A percentile compares a stretch with the other conserved stretches of the same genome.
Evolutionary conservation across 2,113 vertebrate species (phyloP).

Genomic region (Strigops habroptila): DNA sequence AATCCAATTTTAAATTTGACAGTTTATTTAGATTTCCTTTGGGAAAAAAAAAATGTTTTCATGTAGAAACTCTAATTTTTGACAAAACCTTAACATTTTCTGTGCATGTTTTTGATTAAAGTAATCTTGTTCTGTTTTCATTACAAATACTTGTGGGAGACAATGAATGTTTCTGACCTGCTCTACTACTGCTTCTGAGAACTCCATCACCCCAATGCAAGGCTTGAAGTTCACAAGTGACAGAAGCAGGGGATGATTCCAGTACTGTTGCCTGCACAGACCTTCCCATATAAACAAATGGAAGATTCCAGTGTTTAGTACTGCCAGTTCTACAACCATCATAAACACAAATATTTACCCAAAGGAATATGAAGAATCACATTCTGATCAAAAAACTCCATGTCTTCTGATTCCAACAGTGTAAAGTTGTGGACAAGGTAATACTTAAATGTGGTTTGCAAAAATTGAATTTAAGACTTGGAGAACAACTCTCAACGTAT

Average conservation of each 20-base stretch:
- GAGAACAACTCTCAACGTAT: constrained; percentile 2
- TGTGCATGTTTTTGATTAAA: constrained; percentile 37
- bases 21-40: constrained; percentile 22
- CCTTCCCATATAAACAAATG: constrained; percentile 13
- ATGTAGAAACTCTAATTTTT: neutral
- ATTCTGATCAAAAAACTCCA: neutral
- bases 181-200: neutral
- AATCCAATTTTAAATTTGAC: constrained; percentile 28
- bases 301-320: constrained; percentile 4
- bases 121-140: constrained; percentile 34
- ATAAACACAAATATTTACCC: constrained; percentile 39
- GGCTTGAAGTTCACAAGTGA: neutral
- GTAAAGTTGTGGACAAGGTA: neutral
- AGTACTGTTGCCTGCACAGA: neutral
- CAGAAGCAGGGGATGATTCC: neutral
- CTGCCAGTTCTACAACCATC: constrained; percentile 25
- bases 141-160: constrained; percentile 21
- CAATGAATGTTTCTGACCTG: constrained; percentile 22
- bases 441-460: constrained; percentile 9
- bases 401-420: neutral
- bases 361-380: constrained; percentile 20
- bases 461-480: constrained; percentile 34
- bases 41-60: neutral
- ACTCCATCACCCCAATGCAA: neutral
- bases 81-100: neutral